These are phyloP conservation scores for Chroicocephalus ridibundus DNA, from an alignment of 2,113 vertebrate species.

Conservation along the genomic window DNA sequence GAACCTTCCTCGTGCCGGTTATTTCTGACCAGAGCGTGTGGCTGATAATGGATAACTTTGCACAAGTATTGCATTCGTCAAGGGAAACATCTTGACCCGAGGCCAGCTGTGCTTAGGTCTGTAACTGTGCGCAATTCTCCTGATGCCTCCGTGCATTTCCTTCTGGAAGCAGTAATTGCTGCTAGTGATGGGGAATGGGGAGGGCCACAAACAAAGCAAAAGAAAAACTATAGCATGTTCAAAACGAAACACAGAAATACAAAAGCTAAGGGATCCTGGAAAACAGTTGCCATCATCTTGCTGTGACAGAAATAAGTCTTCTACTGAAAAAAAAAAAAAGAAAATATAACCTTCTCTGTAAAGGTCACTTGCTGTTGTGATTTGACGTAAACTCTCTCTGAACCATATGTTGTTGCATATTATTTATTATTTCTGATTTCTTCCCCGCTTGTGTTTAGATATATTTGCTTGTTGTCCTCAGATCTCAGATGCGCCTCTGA, in stretches of 20 bases:
- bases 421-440: conserved; percentile 12
- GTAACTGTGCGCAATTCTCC: not conserved
- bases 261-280: not conserved
- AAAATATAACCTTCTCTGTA: not conserved
- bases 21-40: not conserved
- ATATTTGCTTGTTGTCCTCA: not conserved
- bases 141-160: accelerated
- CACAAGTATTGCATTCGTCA: not conserved
- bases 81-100: not conserved
- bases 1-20: not conserved
- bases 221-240: not conserved
- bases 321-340: not conserved
- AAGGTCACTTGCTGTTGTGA: conserved; percentile 2
- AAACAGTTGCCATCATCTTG: not conserved
- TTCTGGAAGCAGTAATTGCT: not conserved
- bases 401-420: not conserved
- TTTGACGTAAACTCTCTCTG: not conserved
- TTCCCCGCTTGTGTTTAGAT: not conserved
- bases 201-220: not conserved
- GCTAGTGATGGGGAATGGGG: accelerated
- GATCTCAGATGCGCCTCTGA: not conserved
- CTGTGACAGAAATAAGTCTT: not conserved
- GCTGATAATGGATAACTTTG: not conserved
- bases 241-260: not conserved
- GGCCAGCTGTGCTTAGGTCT: not conserved